These are phyloP conservation scores for Halichoeres trimaculatus DNA, from an alignment of 2,113 vertebrate genomes.

Conservation along the genomic window DNA sequence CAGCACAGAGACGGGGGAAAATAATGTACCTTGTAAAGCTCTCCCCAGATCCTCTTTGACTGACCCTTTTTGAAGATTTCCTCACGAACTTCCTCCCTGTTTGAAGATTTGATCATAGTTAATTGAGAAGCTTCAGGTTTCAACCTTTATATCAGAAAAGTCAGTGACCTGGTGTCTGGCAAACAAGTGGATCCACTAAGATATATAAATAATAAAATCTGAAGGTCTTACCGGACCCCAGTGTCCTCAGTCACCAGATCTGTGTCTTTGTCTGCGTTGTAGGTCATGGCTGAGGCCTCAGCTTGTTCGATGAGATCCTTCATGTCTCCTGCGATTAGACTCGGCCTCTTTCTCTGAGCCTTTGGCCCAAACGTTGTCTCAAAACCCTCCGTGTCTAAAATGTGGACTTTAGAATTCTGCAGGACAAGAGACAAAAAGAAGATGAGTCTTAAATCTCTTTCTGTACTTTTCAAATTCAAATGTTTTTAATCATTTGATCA, in stretches of 20 bases:
- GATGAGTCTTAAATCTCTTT: background rate
- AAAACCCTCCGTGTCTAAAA: conserved; percentile 96
- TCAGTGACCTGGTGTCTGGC: too few relatives aligned
- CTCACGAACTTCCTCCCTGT: conserved; percentile 91
- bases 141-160: background rate
- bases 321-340: conserved; percentile 87
- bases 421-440: background rate
- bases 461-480: background rate
- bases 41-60: conserved; percentile 98
- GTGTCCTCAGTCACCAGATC: conserved; percentile 92
- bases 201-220: background rate
- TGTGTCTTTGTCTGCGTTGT: conserved; percentile 87
- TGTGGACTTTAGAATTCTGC: conserved; percentile 95
- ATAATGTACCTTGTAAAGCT: conserved; percentile 93
- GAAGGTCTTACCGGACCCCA: conserved; percentile 88
- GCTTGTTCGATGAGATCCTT: conserved; percentile 89
- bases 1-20: background rate
- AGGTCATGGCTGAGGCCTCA: conserved; percentile 83
- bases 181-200: background rate
- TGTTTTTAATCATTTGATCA: too few relatives aligned
- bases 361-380: conserved; percentile 96
- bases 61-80: conserved; percentile 99
- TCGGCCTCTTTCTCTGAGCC: conserved; percentile 93
- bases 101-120: background rate
- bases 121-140: background rate